phyloP scores from a whole-genome alignment of 2,888 invertebrate species.

The Pimpla rufipes region DNA sequence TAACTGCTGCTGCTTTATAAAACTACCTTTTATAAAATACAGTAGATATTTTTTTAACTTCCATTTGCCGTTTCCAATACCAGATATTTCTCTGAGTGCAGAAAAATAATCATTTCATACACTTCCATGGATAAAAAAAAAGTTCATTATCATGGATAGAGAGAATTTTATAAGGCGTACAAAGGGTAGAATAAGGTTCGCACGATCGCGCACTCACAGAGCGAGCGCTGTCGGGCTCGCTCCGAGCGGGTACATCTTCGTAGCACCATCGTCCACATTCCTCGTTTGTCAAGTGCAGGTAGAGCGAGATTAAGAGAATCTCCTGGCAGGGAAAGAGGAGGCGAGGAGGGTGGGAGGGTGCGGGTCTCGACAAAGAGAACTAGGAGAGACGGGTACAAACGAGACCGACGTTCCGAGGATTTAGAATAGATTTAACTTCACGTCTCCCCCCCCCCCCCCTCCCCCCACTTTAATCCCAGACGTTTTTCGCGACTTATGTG shows the following conservation, averaged over 20 bases:
- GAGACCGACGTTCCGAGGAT: conserved; percentile 73
- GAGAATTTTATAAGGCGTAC: background rate
- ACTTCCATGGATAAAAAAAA: background rate
- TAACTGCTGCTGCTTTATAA: too few relatives aligned
- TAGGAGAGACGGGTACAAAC: conserved; percentile 72
- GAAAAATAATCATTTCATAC: background rate
- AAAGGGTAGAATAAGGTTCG: conserved; percentile 70
- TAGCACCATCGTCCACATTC: conserved; percentile 73
- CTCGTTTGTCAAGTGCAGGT: conserved; percentile 75
- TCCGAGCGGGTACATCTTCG: conserved; percentile 63
- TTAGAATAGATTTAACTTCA: conserved; percentile 76
- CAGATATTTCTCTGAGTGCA: background rate
- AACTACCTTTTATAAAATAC: too few relatives aligned
- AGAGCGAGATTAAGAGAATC: conserved; percentile 74
- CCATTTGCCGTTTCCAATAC: too few relatives aligned
- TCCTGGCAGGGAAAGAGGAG: background rate
- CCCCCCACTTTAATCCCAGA: conserved; percentile 72
- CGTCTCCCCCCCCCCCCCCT: conserved; percentile 63
- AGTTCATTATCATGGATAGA: background rate
- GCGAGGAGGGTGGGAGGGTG: too few relatives aligned
- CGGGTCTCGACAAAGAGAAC: conserved; percentile 24
- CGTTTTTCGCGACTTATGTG: conserved; percentile 48
- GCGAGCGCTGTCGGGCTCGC: background rate
- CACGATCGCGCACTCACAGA: conserved; percentile 63
- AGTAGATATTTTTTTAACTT: too few relatives aligned